phyloP scores from a whole-genome alignment of 1,140 invertebrate genomes.

The Bemisia tabaci region DNA sequence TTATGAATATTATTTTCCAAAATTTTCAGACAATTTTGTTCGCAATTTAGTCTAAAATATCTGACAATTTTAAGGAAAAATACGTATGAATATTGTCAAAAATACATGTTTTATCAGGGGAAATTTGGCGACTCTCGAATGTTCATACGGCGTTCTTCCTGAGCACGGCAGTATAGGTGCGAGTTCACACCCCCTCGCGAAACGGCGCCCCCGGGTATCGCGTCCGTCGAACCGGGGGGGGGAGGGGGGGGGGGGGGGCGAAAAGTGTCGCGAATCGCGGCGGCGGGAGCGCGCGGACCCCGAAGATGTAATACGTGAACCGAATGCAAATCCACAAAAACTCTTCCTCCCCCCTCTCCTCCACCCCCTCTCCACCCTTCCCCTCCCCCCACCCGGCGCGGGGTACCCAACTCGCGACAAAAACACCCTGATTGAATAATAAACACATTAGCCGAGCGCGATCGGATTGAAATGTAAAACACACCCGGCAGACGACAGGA shows the following conservation, averaged over 20 bases:
- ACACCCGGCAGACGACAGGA: conserved; percentile 1
- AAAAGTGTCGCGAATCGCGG: background rate
- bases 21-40: too few species aligned
- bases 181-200: background rate
- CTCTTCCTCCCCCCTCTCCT: background rate
- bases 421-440: background rate
- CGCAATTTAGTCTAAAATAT: too few species aligned
- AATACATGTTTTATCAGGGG: too few species aligned
- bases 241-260: background rate
- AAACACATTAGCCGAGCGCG: background rate
- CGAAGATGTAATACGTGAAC: background rate
- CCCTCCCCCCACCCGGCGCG: background rate
- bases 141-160: too few species aligned
- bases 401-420: too few species aligned
- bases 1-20: too few species aligned
- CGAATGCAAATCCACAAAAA: background rate
- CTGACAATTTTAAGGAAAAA: too few species aligned
- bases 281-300: too few species aligned
- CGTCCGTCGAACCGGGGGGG: background rate
- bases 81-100: too few species aligned
- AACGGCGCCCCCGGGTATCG: background rate
- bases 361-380: background rate
- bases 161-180: too few species aligned
- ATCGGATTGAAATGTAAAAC: conserved; percentile 6
- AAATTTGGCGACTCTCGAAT: too few species aligned